Percentiles rank a stretch among this genome's conserved stretches.
phyloP scores from a whole-genome alignment of 2,797 vertebrate species.

The Siniperca scherzeri region DNA sequence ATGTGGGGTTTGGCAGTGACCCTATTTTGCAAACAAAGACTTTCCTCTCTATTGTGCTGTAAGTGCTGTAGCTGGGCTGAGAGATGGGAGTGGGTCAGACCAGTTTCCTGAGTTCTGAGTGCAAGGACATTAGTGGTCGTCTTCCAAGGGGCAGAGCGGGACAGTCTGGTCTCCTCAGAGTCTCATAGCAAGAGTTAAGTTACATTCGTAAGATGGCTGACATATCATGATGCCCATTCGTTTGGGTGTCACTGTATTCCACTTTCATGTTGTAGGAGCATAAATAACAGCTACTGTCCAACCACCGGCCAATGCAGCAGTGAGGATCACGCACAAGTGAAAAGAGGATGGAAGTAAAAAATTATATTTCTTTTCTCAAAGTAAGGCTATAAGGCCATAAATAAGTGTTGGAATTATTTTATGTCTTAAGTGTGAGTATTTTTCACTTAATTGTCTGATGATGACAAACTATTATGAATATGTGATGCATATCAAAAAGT shows the following conservation, averaged over 20 bases:
- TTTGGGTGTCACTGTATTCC: constrained; percentile 63
- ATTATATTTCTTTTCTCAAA: background rate
- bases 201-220: constrained; percentile 65
- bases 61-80: background rate
- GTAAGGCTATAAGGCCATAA: background rate
- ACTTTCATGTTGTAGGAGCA: constrained; percentile 54
- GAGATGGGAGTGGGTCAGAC: background rate
- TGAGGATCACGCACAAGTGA: background rate
- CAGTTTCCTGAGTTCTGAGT: constrained; percentile 31
- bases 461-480: no score
- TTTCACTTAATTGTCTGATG: background rate
- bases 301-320: background rate
- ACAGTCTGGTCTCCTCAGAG: constrained; percentile 29
- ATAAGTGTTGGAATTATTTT: background rate
- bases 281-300: constrained; percentile 48
- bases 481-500: background rate
- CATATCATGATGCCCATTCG: constrained; percentile 54
- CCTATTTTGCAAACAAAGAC: constrained; percentile 17
- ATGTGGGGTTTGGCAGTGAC: background rate
- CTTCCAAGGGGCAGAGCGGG: constrained; percentile 35
- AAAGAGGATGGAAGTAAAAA: background rate
- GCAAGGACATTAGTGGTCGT: constrained; percentile 6
- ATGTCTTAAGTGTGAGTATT: background rate
- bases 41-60: background rate
- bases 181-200: constrained; percentile 42